These are phyloP conservation scores for Uloborus diversus DNA, from an alignment of 1,140 invertebrate species.

Conservation along the genomic window DNA sequence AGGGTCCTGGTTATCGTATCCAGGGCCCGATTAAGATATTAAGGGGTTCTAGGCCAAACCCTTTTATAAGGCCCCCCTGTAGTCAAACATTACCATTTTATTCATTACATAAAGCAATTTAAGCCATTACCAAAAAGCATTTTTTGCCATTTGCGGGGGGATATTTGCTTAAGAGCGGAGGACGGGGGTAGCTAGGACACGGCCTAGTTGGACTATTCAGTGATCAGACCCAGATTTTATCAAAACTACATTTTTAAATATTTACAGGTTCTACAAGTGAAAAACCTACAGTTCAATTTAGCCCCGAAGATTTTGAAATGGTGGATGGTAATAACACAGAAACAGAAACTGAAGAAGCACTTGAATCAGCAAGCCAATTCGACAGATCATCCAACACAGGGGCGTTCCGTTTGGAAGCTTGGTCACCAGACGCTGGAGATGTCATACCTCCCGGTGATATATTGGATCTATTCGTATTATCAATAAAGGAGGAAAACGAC, in stretches of 20 bases:
- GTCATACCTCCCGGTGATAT: constrained; percentile 49
- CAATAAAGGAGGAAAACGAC: not conserved
- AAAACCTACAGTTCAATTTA: constrained; percentile 3
- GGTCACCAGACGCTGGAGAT: constrained; percentile 6
- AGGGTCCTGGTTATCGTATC: too few species aligned
- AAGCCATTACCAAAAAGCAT: too few species aligned
- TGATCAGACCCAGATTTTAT: too few species aligned
- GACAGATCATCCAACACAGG: constrained; percentile 38
- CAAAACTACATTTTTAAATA: not conserved
- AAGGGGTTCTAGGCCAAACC: too few species aligned
- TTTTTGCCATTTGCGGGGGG: too few species aligned
- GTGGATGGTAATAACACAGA: not conserved
- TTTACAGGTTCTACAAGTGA: not conserved
- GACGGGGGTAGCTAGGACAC: too few species aligned
- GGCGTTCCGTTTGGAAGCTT: constrained; percentile 44
- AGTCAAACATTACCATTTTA: too few species aligned
- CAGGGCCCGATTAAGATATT: too few species aligned
- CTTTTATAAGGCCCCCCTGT: too few species aligned
- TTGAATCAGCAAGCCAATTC: constrained; percentile 11
- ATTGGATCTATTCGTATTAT: constrained; percentile 22
- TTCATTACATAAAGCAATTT: too few species aligned
- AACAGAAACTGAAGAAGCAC: not conserved
- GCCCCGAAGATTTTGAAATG: constrained; percentile 20
- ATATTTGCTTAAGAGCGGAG: too few species aligned
- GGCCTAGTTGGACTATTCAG: too few species aligned